Evolutionary conservation across 2,113 vertebrate genomes (phyloP).

Genomic region (Lutjanus erythropterus): DNA sequence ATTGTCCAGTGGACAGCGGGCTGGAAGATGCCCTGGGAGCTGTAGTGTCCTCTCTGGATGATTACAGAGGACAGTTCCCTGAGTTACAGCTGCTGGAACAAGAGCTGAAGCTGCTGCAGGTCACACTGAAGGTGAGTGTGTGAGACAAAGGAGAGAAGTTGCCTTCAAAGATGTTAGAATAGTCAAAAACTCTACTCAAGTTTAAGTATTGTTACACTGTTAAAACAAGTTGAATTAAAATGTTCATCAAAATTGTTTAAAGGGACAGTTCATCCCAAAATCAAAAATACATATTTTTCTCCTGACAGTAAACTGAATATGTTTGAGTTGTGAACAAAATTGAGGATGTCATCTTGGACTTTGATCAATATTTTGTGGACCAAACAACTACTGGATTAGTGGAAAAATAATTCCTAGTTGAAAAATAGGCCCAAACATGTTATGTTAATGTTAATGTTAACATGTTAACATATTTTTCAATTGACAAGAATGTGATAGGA

Average conservation of each 20-base stretch:
- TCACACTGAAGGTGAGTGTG: constrained; percentile 93
- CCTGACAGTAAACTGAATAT: too few relatives aligned
- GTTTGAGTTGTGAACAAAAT: too few relatives aligned
- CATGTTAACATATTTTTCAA: too few relatives aligned
- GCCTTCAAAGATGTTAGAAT: neutral
- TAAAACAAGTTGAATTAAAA: neutral
- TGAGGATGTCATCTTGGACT: too few relatives aligned
- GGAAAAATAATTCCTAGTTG: too few relatives aligned
- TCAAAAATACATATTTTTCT: too few relatives aligned
- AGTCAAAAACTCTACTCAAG: neutral
- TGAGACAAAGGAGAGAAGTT: neutral
- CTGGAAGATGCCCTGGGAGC: constrained; percentile 89
- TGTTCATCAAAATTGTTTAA: neutral
- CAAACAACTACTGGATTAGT: too few relatives aligned
- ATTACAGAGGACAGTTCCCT: constrained; percentile 95
- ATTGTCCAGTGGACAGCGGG: constrained; percentile 76
- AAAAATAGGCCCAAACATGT: too few relatives aligned
- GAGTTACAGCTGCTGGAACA: constrained; percentile 94
- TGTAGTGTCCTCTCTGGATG: constrained; percentile 90
- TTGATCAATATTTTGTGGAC: too few relatives aligned
- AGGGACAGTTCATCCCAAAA: too few relatives aligned
- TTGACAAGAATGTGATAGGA: too few relatives aligned
- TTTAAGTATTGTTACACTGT: neutral
- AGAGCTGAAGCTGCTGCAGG: constrained; percentile 90
- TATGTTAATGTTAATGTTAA: too few relatives aligned